Evolutionary conservation across 2,797 vertebrate species (phyloP).

Genomic region (Helarctos malayanus): DNA sequence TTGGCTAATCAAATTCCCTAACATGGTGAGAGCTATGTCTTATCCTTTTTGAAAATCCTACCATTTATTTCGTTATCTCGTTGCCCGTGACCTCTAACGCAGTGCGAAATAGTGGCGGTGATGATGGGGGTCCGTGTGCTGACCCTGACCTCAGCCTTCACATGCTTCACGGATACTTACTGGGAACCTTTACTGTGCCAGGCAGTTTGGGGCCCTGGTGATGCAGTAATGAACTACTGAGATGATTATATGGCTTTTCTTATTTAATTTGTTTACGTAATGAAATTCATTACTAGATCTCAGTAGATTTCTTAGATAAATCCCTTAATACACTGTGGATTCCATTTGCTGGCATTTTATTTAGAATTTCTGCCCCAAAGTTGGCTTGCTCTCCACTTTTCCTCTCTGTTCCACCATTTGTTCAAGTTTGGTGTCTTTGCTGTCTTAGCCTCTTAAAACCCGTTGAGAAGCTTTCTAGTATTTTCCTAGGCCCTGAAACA

Average conservation of each 20-base stretch:
- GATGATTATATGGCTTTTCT: background rate
- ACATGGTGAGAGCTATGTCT: background rate
- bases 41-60: background rate
- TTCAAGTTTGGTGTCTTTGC: background rate
- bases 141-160: background rate
- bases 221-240: background rate
- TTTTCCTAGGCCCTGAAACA: background rate
- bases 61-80: background rate
- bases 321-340: background rate
- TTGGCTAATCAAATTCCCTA: background rate
- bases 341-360: background rate
- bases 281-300: background rate
- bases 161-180: background rate
- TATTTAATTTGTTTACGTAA: background rate
- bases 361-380: background rate
- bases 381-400: background rate
- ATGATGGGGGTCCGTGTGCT: background rate
- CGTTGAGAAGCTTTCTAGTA: background rate
- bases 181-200: background rate
- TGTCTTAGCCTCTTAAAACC: background rate
- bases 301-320: background rate
- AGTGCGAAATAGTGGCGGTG: background rate
- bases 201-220: background rate
- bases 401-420: background rate
- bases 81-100: background rate